Base-by-base conservation (phyloP, 2,888 invertebrate species). In the Zeuzera pyrina region DNA sequence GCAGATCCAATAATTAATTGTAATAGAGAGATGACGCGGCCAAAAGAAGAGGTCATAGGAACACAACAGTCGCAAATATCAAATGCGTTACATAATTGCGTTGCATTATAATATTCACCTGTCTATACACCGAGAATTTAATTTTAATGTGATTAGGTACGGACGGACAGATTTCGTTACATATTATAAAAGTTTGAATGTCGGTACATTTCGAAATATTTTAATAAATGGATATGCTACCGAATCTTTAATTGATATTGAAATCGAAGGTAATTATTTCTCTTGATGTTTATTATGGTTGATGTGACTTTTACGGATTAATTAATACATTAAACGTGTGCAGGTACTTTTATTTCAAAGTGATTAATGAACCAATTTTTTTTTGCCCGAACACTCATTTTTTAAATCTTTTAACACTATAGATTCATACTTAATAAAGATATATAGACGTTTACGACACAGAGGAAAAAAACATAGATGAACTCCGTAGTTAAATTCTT, bases 1-100 rank as follows among this genome's bases (percentile, higher is more conserved):
- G 66, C 64, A 65, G 58, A 42, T 58, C 39, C 39, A 47, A 54
- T 61, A 60, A 64, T 56, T 52, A 54, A 55, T 54, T 47, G 43
- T 53, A 49, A 54, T 61, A 57, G 49, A 46, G 8, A 13, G 12
- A 7, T 44, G 49, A 53, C 41, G 46, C 35, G 44, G 4, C 29
- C 36, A 34, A 47, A 48, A 45, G 34, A 35, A 40, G 42, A 47
- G 43, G 43, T 49, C 44, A 32, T 26, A 23, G 35, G 33, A 34
- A 35, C 43, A 25, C 8, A 25, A 8, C 12, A 25, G 10, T 25
- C 13, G 42, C 38, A 41, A 43, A 34, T 38, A 36, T 36, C 32
- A 41, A 41, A 35, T 32, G 36, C 27, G 33, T 48, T 46, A 39
- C 35, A 31, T 39, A 42, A 47, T 41, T 42, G 38, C 21, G 28